Percentiles rank a stretch among this genome's conserved stretches.
Conservation (phyloP, 2,113 vertebrate species). For the Dermatemys mawii region DNA sequence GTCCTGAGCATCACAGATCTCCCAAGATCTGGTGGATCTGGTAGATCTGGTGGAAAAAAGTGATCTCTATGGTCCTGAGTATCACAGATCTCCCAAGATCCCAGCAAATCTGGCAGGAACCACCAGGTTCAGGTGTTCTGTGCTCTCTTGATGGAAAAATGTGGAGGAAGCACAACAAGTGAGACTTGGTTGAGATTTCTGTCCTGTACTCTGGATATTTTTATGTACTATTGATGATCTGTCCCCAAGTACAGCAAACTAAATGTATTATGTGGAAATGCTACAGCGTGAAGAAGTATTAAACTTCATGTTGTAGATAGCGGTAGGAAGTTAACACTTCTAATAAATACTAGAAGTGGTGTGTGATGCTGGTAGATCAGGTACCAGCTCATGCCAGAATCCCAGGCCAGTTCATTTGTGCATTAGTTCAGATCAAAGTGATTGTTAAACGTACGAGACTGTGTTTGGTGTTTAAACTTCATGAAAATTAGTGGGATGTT, state of each 20-base stretch:
- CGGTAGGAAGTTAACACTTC: neutral
- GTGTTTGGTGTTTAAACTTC: neutral
- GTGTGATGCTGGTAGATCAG: neutral
- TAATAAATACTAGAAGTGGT: neutral
- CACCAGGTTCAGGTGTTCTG: neutral
- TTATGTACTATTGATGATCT: neutral
- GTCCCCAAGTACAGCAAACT: neutral
- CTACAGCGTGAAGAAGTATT: neutral
- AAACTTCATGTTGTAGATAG: neutral
- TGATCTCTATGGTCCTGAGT: too few species aligned
- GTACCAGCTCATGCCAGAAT: neutral
- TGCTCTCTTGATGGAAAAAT: neutral
- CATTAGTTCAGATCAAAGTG: neutral
- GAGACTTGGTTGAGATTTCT: neutral
- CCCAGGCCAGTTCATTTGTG: neutral
- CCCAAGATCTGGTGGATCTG: neutral
- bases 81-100: neutral
- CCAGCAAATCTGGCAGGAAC: neutral
- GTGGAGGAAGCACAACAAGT: neutral
- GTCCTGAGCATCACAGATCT: neutral
- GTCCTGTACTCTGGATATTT: neutral
- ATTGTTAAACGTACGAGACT: neutral
- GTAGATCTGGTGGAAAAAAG: neutral
- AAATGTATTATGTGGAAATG: neutral
- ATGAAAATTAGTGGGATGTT: neutral